Evolutionary conservation across 2,797 vertebrate genomes (phyloP).

Genomic region (Muscicapa comitata): DNA sequence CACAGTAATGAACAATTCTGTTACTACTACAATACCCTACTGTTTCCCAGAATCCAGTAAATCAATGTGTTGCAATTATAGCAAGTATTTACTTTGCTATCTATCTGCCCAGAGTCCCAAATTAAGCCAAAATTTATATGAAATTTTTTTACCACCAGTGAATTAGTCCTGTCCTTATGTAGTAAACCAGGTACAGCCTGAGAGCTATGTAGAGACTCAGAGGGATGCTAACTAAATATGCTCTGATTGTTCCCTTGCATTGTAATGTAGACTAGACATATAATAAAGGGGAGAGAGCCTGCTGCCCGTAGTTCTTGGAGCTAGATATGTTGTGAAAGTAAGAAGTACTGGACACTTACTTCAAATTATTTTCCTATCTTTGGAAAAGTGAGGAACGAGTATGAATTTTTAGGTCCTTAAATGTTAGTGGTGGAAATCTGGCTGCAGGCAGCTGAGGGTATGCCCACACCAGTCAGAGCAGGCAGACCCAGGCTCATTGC

Average conservation of each 20-base stretch:
- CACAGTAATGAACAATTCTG: neutral
- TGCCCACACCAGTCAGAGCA: neutral
- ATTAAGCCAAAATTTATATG: neutral
- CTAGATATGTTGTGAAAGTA: neutral
- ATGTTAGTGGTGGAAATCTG: neutral
- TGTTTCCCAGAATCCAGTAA: neutral
- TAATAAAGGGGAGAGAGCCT: neutral
- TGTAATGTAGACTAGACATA: neutral
- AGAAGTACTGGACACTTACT: neutral
- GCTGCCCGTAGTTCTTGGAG: neutral
- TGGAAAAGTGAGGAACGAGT: neutral
- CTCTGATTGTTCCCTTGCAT: neutral
- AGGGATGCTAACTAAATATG: neutral
- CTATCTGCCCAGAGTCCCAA: neutral
- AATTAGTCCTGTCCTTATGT: neutral
- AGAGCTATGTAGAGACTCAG: neutral
- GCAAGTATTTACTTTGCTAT: neutral
- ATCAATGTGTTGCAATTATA: neutral
- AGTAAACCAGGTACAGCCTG: neutral
- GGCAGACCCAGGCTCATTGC: neutral
- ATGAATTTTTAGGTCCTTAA: neutral
- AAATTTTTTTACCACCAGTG: neutral
- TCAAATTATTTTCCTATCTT: neutral
- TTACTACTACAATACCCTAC: neutral
- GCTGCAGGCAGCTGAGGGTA: neutral